Evolutionary conservation across 2,888 invertebrate genomes (phyloP), one percentile per base, ranked within the genome.

Genomic region (Sarcophaga subvicina): DNA sequence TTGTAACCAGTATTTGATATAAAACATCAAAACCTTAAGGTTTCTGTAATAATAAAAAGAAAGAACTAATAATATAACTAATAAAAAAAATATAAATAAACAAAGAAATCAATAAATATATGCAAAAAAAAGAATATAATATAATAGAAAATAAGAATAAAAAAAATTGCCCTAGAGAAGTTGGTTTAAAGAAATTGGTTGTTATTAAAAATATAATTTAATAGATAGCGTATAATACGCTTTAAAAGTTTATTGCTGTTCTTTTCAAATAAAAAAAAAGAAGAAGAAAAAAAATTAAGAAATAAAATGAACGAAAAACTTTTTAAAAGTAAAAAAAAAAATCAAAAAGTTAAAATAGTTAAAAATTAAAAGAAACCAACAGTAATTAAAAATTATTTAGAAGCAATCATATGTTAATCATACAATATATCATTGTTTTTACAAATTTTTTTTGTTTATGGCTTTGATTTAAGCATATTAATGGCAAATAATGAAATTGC

Each of bases 241-340:
- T 37, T 37, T 27, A 75, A 73, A 80, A 72, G 79, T 84, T 87
- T 79, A 84, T 47, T 75, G 81, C 70, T 72, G 47, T 81, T 10
- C 8, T 37, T 83, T 63, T 54, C 14, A 54, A 37, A 80, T 62
- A 80, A 80, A 69, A 75, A 60, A 37, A 17, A 60, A 45, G 22
- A 47, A 85, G 54, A 64, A 59, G 4, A 25, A 75, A 60, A 66
- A 45, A 22, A 63, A 11, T 45, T 14, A 54, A 63, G 76, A 66
- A 85, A 81, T 66, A 76, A 86, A 88, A 77, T 76, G 87, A 88
- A 72, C 37, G 17, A 66, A 88, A 89, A 67, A 72, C 85, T 87
- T 85, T 77, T 85, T 77, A 37, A 62, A 75, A 62, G 10, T 20
- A 63, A 81, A 66, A 85, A 83, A 67, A 76, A 88, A 88, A 85